phyloP scores from a whole-genome alignment of 2,888 invertebrate species.

The Drosophila multiciliata region DNA sequence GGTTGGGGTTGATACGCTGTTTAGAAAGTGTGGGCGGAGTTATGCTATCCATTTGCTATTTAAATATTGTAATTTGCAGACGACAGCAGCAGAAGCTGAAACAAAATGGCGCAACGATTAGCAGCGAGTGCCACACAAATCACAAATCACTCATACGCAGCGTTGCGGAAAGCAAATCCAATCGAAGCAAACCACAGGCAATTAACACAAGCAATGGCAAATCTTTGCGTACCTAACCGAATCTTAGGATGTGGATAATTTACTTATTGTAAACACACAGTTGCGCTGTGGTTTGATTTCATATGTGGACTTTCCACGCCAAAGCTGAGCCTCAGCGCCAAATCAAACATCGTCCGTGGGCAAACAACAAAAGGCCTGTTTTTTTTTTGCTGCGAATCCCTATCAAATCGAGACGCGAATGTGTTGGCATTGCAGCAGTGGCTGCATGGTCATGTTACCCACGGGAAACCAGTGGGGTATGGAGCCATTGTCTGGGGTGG shows the following conservation, averaged over 20 bases:
- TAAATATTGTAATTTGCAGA: slow-evolving; percentile 71
- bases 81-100: slow-evolving; percentile 42
- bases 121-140: slow-evolving; percentile 37
- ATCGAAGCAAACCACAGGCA: not conserved
- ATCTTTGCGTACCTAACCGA: not conserved
- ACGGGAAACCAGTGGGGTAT: not conserved
- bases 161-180: slow-evolving; percentile 8
- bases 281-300: not conserved
- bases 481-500: slow-evolving; percentile 3
- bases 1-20: not conserved
- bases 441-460: not conserved
- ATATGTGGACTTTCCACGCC: not conserved
- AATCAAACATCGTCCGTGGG: slow-evolving; percentile 5
- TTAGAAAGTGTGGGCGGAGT: not conserved
- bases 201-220: not conserved
- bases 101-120: slow-evolving; percentile 26
- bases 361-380: not conserved
- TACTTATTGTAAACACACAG: not conserved
- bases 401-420: slow-evolving; percentile 29
- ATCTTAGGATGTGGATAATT: slow-evolving; percentile 8
- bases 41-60: slow-evolving; percentile 48
- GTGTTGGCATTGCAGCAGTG: not conserved
- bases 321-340: slow-evolving; percentile 9
- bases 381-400: slow-evolving; percentile 2
- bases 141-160: slow-evolving; percentile 63